Conservation (phyloP, 2,797 vertebrate genomes). For the Phrynocephalus forsythii region DNA sequence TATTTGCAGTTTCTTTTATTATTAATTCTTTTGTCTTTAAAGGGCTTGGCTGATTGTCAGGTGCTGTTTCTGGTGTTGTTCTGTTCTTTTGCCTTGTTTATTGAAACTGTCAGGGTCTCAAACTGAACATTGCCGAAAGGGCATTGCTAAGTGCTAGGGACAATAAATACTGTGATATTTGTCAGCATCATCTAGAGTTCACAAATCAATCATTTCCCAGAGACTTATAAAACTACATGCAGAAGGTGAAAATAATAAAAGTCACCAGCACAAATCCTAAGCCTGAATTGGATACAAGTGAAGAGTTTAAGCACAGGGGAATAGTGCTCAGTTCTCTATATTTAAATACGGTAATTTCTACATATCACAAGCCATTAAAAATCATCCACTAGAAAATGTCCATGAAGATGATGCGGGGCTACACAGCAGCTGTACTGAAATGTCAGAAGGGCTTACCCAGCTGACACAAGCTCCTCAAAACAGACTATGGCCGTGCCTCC, state of each 20-base stretch:
- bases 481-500: constrained; percentile 71
- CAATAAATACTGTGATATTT: constrained; percentile 9
- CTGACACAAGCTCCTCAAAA: constrained; percentile 82
- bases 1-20: neutral
- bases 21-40: neutral
- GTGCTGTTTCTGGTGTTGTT: neutral
- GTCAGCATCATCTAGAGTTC: neutral
- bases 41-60: neutral
- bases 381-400: constrained; percentile 49
- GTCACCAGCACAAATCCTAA: neutral
- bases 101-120: neutral
- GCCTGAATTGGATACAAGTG: neutral
- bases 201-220: constrained; percentile 22
- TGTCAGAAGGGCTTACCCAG: constrained; percentile 82
- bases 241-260: neutral
- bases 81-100: constrained; percentile 11
- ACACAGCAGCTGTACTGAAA: constrained; percentile 80
- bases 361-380: neutral
- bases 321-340: neutral
- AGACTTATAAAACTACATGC: neutral
- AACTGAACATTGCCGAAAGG: neutral
- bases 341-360: constrained; percentile 3
- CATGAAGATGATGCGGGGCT: neutral
- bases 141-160: neutral
- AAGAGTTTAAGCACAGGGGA: neutral